Base-by-base conservation (phyloP, 30 jellyfish, hydroid and myxozoan species). In the Aurelia sp. region DNA sequence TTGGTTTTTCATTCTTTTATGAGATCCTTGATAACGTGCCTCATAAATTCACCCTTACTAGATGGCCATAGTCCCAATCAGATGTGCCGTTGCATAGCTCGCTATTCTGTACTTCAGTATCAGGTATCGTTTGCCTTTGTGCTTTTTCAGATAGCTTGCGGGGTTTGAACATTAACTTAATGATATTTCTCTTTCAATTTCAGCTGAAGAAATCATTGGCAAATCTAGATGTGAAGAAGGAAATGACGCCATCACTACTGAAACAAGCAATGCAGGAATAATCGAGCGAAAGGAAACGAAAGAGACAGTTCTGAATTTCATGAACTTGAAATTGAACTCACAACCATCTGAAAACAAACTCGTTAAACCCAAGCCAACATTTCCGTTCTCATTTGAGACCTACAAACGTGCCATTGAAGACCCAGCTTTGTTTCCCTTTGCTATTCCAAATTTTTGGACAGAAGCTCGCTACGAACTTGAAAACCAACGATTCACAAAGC, bases 361-460 rank as follows among this genome's bases (percentile, higher is more conserved):
- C 48, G 53, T 84, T 73, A 84, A 84, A 51, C 96, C 96, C 30
- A 78, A 78, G 22, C 96, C 96, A 18, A 87, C 96, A 18, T 74
- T 87, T 57, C 96, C 96, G 13, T 87, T 87, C 20, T 74, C 90
- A 40, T 31, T 77, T 22, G 96, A 87, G 71, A 87, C 88, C 37
- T 87, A 67, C 90, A 69, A 80, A 48, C 74, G 91, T 9, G 86
- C 93, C 2, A 20, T 80, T 16, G 91, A 81, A 51, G 93, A 74
- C 58, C 84, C 90, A 40, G 86, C 97, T n/a, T 58, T 69, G 69
- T 89, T 89, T 60, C 87, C 91, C 44, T 89, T 89, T 50, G 84
- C 87, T 55, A 78, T 89, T 53, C 97, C 97, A 12, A 66, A 89
- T 67, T 80, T 89, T 63, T 82, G 91, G 93, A 73, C 59, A 65